Percentiles rank a stretch among this genome's conserved stretches.
Evolutionary conservation across 2,113 vertebrate species (phyloP).

Genomic region (Camelus bactrianus): DNA sequence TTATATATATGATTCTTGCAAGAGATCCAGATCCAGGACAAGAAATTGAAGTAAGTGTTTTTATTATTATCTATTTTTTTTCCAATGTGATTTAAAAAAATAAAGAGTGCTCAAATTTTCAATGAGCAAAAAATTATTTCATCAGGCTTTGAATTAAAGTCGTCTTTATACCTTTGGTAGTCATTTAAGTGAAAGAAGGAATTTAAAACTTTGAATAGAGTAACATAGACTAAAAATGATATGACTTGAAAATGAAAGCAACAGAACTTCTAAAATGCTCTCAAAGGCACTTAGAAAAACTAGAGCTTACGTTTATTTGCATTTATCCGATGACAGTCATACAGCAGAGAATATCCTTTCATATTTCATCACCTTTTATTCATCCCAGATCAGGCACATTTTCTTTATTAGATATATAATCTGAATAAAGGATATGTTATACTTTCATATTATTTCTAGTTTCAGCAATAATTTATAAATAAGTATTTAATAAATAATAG

Average conservation of each 20-base stretch:
- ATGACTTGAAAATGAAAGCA: slow-evolving; percentile 15
- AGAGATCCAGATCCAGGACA: slow-evolving; percentile 68
- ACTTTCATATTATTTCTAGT: slow-evolving; percentile 32
- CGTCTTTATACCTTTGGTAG: background rate
- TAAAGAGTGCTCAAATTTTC: background rate
- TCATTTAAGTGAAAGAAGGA: background rate
- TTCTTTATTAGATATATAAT: slow-evolving; percentile 25
- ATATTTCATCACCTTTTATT: slow-evolving; percentile 2
- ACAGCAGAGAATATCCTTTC: background rate
- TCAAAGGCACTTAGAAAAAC: background rate
- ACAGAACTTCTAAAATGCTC: background rate
- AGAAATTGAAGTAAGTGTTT: slow-evolving; percentile 71
- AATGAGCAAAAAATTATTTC: slow-evolving; percentile 2
- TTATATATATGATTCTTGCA: slow-evolving; percentile 75
- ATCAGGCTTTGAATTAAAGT: background rate
- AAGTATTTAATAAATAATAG: slow-evolving; percentile 35
- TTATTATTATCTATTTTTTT: background rate
- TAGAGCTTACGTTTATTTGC: background rate
- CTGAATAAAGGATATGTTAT: background rate
- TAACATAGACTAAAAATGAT: background rate
- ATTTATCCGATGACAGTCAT: background rate
- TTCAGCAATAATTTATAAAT: slow-evolving; percentile 41
- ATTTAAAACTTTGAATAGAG: background rate
- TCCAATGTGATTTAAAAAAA: background rate
- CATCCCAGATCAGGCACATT: background rate